Percentiles rank a stretch among this genome's conserved stretches.
phyloP scores from a whole-genome alignment of 2,888 invertebrate genomes.

The Neuroscelio doddi region DNA sequence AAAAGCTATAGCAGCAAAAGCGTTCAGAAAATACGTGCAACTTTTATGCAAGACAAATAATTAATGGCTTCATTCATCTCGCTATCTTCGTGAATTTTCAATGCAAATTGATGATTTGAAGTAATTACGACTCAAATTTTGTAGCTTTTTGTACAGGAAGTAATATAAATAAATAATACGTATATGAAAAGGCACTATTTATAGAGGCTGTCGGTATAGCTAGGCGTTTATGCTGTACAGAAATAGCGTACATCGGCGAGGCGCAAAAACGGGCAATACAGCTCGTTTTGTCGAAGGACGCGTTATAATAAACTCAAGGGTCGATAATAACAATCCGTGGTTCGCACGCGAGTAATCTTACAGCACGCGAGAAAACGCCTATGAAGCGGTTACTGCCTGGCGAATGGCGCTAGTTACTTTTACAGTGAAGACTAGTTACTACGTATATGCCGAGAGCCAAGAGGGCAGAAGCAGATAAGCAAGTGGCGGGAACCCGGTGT shows the following conservation, averaged over 20 bases:
- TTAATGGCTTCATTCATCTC: too few species aligned
- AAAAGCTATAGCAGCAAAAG: too few species aligned
- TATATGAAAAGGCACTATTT: constrained; percentile 6
- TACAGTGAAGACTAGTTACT: constrained; percentile 17
- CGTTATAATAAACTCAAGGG: constrained; percentile 29
- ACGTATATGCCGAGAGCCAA: constrained; percentile 1
- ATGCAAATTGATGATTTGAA: too few species aligned
- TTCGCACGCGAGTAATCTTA: constrained; percentile 50
- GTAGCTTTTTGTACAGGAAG: too few species aligned
- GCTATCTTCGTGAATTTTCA: too few species aligned
- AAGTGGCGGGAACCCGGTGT: constrained; percentile 2
- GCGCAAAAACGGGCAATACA: constrained; percentile 7
- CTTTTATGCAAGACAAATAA: too few species aligned
- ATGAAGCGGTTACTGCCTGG: constrained; percentile 33
- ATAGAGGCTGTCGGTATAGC: neutral
- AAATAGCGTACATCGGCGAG: constrained; percentile 3
- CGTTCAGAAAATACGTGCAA: too few species aligned
- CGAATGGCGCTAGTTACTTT: constrained; percentile 31
- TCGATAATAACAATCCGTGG: constrained; percentile 50
- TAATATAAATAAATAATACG: too few species aligned
- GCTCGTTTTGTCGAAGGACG: constrained; percentile 17
- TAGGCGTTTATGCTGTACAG: neutral
- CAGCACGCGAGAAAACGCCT: constrained; percentile 47
- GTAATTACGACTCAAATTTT: too few species aligned
- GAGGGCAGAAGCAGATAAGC: constrained; percentile 2